Evolutionary conservation across 2,888 invertebrate species (phyloP).

Genomic region (Troilus luridus): DNA sequence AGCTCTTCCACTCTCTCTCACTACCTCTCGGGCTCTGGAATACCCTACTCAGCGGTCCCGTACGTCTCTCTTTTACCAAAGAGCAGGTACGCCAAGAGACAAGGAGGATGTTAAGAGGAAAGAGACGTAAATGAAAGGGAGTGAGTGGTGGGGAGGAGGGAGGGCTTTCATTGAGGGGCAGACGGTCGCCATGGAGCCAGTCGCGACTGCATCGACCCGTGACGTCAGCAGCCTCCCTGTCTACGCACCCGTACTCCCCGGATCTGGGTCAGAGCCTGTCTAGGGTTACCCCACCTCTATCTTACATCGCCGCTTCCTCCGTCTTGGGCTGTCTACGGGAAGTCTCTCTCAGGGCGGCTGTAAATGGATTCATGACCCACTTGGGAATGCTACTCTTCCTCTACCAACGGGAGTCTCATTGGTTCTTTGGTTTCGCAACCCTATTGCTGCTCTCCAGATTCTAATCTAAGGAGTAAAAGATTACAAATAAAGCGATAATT

Average conservation of each 20-base stretch:
- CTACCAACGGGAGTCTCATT: not conserved
- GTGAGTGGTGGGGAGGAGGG: conserved; percentile 3
- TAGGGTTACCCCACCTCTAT: conserved; percentile 42
- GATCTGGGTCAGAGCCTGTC: conserved; percentile 62
- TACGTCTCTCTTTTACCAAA: not conserved
- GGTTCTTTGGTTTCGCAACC: not conserved
- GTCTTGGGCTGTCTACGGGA: not conserved
- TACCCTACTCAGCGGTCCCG: not conserved
- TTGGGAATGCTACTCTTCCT: not conserved
- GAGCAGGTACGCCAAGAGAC: not conserved
- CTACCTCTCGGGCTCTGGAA: not conserved
- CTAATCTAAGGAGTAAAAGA: not conserved
- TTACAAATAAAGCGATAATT: not conserved
- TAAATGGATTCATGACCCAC: not conserved
- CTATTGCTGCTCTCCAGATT: not conserved
- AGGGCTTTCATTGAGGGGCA: conserved; percentile 61
- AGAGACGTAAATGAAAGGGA: conserved; percentile 45
- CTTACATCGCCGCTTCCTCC: conserved; percentile 42
- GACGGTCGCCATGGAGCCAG: conserved; percentile 59
- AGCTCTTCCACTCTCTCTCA: not conserved
- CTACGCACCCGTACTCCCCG: conserved; percentile 62
- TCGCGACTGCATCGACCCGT: conserved; percentile 60
- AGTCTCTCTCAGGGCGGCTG: not conserved
- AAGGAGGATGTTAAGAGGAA: not conserved
- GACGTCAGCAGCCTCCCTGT: conserved; percentile 54